Evolutionary conservation across 1,140 invertebrate species (phyloP).

Genomic region (Sycophaga agraensis): DNA sequence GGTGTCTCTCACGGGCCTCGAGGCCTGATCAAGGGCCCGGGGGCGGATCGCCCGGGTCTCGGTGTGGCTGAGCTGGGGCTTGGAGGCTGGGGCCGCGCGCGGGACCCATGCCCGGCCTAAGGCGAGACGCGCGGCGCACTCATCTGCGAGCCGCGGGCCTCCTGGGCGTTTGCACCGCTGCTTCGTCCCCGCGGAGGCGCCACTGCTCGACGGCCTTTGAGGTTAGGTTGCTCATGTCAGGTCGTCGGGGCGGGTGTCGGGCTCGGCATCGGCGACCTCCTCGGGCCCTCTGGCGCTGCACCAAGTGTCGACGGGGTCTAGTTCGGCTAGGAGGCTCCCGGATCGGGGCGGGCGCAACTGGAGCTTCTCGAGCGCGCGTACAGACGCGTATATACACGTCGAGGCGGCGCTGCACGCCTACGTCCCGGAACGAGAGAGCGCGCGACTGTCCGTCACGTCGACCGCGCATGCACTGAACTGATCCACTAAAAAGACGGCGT

Average conservation of each 20-base stretch:
- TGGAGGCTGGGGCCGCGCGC: not conserved
- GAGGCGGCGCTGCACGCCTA: too few species aligned
- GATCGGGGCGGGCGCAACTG: too few species aligned
- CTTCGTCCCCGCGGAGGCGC: not conserved
- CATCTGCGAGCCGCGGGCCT: not conserved
- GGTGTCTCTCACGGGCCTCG: not conserved
- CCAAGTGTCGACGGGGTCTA: not conserved
- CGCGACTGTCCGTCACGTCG: conserved; percentile 1
- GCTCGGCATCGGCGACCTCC: not conserved
- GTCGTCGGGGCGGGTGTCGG: not conserved
- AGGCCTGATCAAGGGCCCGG: too few species aligned
- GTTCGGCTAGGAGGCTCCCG: not conserved
- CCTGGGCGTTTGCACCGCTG: not conserved
- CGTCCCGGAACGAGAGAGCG: not conserved
- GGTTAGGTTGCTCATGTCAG: conserved; percentile 20
- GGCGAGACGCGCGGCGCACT: too few species aligned
- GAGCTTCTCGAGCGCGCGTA: too few species aligned
- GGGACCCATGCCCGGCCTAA: not conserved
- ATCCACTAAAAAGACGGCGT: too few species aligned
- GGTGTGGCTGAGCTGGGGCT: not conserved
- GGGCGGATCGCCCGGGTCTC: too few species aligned
- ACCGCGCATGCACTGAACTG: conserved; percentile 18
- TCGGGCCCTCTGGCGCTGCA: too few species aligned
- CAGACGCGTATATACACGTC: too few species aligned
- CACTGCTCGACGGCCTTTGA: not conserved